A percentile compares a stretch with the other conserved stretches of the same genome.
Evolutionary conservation across 1,140 invertebrate species (phyloP).

Genomic region (Drosophila pseudoananassae): DNA sequence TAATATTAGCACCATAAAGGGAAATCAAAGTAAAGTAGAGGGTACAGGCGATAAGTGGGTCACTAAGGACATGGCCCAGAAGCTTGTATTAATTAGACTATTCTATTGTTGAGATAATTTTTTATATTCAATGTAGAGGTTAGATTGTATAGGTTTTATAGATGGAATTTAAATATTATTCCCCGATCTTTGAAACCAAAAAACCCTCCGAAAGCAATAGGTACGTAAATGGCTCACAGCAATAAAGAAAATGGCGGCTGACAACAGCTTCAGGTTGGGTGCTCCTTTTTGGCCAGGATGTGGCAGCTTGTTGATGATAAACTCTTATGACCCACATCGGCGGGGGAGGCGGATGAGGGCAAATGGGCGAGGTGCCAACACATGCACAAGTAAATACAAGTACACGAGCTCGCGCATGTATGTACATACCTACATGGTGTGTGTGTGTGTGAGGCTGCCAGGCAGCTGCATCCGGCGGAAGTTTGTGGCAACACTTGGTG

Average conservation of each 20-base stretch:
- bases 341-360: conserved; percentile 14
- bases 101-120: background rate
- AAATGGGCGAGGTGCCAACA: conserved; percentile 41
- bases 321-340: conserved; percentile 77
- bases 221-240: conserved; percentile 28
- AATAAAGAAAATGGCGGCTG: conserved; percentile 54
- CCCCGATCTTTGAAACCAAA: background rate
- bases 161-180: background rate
- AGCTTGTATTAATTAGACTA: background rate
- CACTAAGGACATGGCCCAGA: background rate
- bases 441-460: background rate
- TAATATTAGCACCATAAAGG: conserved; percentile 75
- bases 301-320: conserved; percentile 80
- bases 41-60: background rate
- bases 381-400: background rate
- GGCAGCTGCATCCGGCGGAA: conserved; percentile 71
- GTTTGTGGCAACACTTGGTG: conserved; percentile 72
- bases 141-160: too few species aligned
- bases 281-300: conserved; percentile 65
- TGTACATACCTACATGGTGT: background rate
- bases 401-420: background rate
- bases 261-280: conserved; percentile 56
- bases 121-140: too few species aligned
- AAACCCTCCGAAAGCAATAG: conserved; percentile 20
- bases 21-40: conserved; percentile 59